Percentiles rank a stretch among this genome's conserved stretches.
phyloP scores from a whole-genome alignment of 2,113 vertebrate species.

The Sprattus sprattus region DNA sequence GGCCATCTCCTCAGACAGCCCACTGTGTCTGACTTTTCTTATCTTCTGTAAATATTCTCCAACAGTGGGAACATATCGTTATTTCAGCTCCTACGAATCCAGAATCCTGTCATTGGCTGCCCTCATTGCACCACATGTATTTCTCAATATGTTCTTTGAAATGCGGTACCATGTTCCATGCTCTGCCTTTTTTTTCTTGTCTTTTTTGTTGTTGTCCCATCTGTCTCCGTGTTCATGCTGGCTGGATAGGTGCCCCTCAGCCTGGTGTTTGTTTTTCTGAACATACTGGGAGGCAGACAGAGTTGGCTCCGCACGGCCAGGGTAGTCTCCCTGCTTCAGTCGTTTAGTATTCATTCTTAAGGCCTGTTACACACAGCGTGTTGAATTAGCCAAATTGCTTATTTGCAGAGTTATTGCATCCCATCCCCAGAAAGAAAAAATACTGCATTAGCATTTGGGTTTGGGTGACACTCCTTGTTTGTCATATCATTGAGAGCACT shows the following conservation, averaged over 20 bases:
- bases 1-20: slow-evolving; percentile 36
- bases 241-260: not conserved
- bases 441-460: not conserved
- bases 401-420: not conserved
- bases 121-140: slow-evolving; percentile 46
- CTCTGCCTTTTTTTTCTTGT: not conserved
- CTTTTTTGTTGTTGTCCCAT: not conserved
- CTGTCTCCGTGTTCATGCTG: slow-evolving; percentile 21
- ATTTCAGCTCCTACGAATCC: slow-evolving; percentile 52
- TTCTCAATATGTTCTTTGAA: slow-evolving; percentile 26
- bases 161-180: not conserved
- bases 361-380: not conserved
- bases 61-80: slow-evolving; percentile 51
- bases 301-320: not conserved
- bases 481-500: not conserved
- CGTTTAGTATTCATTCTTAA: slow-evolving; percentile 11
- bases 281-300: not conserved
- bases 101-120: slow-evolving; percentile 47
- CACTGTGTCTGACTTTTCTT: slow-evolving; percentile 57
- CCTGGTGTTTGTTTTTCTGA: slow-evolving; percentile 19
- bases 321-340: not conserved
- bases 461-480: not conserved
- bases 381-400: not conserved
- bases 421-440: not conserved
- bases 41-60: slow-evolving; percentile 51